These are phyloP conservation scores for Aplodontia rufa DNA, from an alignment of 2,113 vertebrate genomes.

Conservation along the genomic window DNA sequence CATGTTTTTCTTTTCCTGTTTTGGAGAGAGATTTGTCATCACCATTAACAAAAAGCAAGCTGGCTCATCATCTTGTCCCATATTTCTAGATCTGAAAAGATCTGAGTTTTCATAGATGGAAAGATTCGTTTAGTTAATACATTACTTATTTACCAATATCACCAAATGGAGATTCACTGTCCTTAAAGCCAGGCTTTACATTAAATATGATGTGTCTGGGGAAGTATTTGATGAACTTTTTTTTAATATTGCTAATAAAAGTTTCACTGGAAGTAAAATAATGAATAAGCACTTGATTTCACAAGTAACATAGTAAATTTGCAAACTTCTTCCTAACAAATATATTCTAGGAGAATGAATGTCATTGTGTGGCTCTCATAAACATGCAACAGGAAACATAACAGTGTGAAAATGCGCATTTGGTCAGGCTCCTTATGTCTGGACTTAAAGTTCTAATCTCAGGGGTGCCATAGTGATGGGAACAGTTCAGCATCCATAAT, in stretches of 20 bases:
- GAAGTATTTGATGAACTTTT: slow-evolving; percentile 17
- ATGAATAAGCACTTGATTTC: slow-evolving; percentile 40
- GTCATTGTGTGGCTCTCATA: neutral
- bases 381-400: neutral
- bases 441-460: neutral
- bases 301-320: neutral
- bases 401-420: neutral
- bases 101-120: neutral
- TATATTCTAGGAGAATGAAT: neutral
- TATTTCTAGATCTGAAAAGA: neutral
- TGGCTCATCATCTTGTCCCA: neutral
- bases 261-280: neutral
- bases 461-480: neutral
- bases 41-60: neutral
- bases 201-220: neutral
- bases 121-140: neutral
- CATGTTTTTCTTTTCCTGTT: slow-evolving; percentile 43
- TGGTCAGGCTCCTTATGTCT: neutral
- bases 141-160: neutral
- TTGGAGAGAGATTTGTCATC: slow-evolving; percentile 31
- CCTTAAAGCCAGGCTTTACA: neutral
- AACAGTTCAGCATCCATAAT: neutral
- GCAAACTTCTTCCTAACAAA: neutral
- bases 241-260: neutral
- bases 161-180: neutral